Evolutionary conservation across 2,888 invertebrate genomes (phyloP), one percentile per base, ranked within the genome.

Genomic region (Diachrysia chrysitis): DNA sequence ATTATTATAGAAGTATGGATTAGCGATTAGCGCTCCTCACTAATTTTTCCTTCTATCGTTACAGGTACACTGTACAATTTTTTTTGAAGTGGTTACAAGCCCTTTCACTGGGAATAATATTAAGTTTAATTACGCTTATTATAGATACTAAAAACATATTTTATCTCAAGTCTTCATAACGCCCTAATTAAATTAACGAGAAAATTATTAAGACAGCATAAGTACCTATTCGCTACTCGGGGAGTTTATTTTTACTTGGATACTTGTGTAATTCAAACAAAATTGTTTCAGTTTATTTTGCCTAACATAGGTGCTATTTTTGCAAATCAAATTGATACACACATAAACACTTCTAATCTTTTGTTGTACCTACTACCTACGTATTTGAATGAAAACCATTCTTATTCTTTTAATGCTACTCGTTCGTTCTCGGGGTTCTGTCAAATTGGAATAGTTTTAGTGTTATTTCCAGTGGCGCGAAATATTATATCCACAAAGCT

Each of bases 81-180:
- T 42, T 58, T 65, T 63, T 67, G 58, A 48, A 21, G 63, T 14
- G 54, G 42, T 58, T 23, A 5, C 51, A 58, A 66, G 37, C 73
- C 51, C 35, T 54, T 63, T 63, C 32, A 42, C 63, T 63, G 66
- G 73, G 63, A 74, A 77, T 66, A 72, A 71, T 60, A 32, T 51
- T 25, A 57, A 53, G 51, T 55, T 71, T 66, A 66, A 72, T 63
- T 58, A 76, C 46, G 58, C 59, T n/a, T n/a, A n/a, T n/a, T 17
- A 56, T 14, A 62, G 56, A 58, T 23, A 16, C 51, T 64, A 59
- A 9, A 56, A 75, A 59, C 9, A 42, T 57, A 19, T 62, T 71
- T 64, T 46, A 51, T 53, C 9, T 4, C 4, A 23, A 59, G 17
- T 60, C 60, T 54, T 61, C 21, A 21, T 70, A 70, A 25, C 17